Conservation (phyloP, 2,888 invertebrate genomes). For the Nomada ferruginata region DNA sequence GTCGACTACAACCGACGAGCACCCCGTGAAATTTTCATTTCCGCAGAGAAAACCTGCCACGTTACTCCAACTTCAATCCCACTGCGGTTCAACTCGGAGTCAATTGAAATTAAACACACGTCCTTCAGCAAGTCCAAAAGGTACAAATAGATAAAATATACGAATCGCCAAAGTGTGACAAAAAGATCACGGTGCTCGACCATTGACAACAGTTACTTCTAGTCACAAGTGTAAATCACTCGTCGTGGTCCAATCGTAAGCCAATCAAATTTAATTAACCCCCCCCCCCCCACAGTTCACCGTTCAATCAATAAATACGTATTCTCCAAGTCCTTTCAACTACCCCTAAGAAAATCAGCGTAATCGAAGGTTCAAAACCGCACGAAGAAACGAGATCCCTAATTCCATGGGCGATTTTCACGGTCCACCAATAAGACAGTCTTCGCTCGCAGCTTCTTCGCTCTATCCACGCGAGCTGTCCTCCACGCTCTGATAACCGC, state of each 20-base stretch:
- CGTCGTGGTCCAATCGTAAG: too few relatives aligned
- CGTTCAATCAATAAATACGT: neutral
- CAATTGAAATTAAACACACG: neutral
- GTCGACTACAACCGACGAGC: slow-evolving; percentile 23
- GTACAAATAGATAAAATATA: too few relatives aligned
- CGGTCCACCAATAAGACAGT: slow-evolving; percentile 44
- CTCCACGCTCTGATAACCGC: slow-evolving; percentile 70
- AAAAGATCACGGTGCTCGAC: too few relatives aligned
- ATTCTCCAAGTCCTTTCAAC: neutral
- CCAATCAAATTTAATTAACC: neutral
- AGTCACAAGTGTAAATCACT: too few relatives aligned
- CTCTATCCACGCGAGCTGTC: slow-evolving; percentile 33
- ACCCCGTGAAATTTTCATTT: slow-evolving; percentile 43
- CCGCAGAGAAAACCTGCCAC: neutral
- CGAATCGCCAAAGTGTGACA: too few relatives aligned
- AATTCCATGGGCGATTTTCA: slow-evolving; percentile 40
- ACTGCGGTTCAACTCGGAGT: neutral
- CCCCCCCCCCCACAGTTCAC: too few relatives aligned
- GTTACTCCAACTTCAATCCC: neutral
- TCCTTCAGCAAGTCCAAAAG: too few relatives aligned
- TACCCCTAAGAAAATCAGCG: slow-evolving; percentile 22
- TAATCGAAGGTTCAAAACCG: slow-evolving; percentile 44
- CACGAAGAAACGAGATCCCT: slow-evolving; percentile 39
- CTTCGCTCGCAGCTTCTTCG: slow-evolving; percentile 44
- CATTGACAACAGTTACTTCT: too few relatives aligned